Conservation (phyloP, 92 coral and sea anemone genomes). For the Epizoanthus rinbou region DNA sequence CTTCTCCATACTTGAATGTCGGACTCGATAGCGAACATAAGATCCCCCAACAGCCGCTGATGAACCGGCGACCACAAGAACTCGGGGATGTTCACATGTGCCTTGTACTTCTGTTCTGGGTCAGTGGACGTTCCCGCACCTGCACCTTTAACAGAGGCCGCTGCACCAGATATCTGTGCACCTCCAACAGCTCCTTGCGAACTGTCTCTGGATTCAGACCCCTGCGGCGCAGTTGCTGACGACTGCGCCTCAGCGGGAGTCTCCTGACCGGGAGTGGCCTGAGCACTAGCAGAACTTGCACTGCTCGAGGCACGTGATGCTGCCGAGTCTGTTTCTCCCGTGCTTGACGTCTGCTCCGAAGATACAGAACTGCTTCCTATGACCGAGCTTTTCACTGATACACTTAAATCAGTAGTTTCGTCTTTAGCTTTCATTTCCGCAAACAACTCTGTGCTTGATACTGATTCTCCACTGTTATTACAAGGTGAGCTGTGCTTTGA, state of each 20-base stretch:
- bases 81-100: constrained; percentile 90
- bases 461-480: neutral
- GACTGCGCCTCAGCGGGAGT: neutral
- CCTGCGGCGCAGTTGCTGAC: neutral
- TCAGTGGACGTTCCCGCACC: constrained; percentile 52
- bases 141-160: constrained; percentile 48
- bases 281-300: constrained; percentile 39
- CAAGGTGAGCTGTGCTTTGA: no score
- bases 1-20: constrained; percentile 99
- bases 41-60: constrained; percentile 91
- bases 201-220: neutral
- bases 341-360: constrained; percentile 19
- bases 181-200: neutral
- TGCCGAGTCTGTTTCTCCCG: constrained; percentile 8
- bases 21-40: constrained; percentile 94
- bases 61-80: constrained; percentile 97
- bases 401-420: constrained; percentile 63
- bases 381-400: constrained; percentile 78
- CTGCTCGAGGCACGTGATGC: neutral
- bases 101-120: constrained; percentile 63
- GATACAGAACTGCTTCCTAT: constrained; percentile 55
- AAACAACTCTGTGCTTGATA: constrained; percentile 36
- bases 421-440: constrained; percentile 66
- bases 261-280: constrained; percentile 31
- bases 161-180: constrained; percentile 37